Evolutionary conservation across 1,140 invertebrate species (phyloP).

Genomic region (Caenorhabditis latens): DNA sequence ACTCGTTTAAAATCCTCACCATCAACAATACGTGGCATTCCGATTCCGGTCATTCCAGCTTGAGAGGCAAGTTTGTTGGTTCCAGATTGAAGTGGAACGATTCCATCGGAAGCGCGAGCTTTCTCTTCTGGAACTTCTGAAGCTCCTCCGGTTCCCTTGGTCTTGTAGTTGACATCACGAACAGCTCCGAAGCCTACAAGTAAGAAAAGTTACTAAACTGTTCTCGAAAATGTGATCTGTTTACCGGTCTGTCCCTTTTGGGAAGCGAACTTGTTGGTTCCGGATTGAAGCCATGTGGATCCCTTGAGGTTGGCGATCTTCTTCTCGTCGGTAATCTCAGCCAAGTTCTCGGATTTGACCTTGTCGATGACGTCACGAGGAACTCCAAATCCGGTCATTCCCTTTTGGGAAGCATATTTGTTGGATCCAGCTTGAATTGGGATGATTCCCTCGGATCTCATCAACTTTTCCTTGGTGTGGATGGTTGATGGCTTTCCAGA

Average conservation of each 20-base stretch:
- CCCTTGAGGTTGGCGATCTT: constrained; percentile 75
- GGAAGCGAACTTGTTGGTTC: constrained; percentile 78
- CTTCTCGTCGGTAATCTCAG: constrained; percentile 75
- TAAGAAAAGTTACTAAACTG: neutral
- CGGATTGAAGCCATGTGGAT: constrained; percentile 77
- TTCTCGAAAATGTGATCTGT: neutral
- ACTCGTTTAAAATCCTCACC: constrained; percentile 59
- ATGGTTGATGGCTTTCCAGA: constrained; percentile 73
- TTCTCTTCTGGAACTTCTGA: constrained; percentile 77
- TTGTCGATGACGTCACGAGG: constrained; percentile 78
- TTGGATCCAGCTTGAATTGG: constrained; percentile 78
- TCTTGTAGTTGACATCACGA: constrained; percentile 77
- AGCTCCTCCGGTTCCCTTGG: constrained; percentile 77
- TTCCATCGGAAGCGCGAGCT: constrained; percentile 77
- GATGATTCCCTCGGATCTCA: constrained; percentile 76
- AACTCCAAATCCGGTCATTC: constrained; percentile 77
- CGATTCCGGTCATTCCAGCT: constrained; percentile 77
- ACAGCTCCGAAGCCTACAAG: constrained; percentile 72
- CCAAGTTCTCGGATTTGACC: constrained; percentile 75
- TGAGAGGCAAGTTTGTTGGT: constrained; percentile 70
- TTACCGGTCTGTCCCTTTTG: constrained; percentile 76
- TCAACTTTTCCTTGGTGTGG: constrained; percentile 75
- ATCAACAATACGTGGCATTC: constrained; percentile 78
- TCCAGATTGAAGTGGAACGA: constrained; percentile 74
- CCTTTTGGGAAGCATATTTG: constrained; percentile 78